Evolutionary conservation across 2,888 invertebrate genomes (phyloP).

Genomic region (Rhagium mordax): DNA sequence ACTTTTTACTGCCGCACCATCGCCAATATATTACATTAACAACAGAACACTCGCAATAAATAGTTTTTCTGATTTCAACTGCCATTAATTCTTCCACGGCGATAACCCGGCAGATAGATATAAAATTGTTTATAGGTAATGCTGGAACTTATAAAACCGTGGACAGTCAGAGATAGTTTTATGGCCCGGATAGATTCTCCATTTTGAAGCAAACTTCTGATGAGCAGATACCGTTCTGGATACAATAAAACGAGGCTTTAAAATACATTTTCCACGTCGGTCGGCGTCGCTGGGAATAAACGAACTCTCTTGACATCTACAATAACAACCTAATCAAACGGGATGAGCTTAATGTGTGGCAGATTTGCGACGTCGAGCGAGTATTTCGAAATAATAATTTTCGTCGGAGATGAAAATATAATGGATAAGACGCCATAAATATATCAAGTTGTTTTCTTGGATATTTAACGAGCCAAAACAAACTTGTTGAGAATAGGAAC

Average conservation of each 20-base stretch:
- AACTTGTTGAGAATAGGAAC: too few relatives aligned
- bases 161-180: background rate
- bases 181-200: background rate
- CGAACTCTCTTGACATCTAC: background rate
- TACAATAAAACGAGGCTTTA: slow-evolving; percentile 20
- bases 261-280: slow-evolving; percentile 13
- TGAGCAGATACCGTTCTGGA: slow-evolving; percentile 16
- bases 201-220: slow-evolving; percentile 25
- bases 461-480: too few relatives aligned
- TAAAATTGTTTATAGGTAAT: slow-evolving; percentile 9
- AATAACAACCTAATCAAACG: background rate
- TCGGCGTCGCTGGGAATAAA: background rate
- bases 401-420: too few relatives aligned
- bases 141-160: background rate
- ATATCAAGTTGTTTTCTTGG: too few relatives aligned
- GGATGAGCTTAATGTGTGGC: background rate
- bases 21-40: too few relatives aligned
- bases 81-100: background rate
- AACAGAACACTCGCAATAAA: background rate
- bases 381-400: too few relatives aligned
- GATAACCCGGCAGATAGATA: background rate
- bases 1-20: background rate
- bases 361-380: background rate
- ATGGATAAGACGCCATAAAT: background rate
- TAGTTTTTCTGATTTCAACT: background rate